Evolutionary conservation across 2,888 invertebrate species (phyloP).

Genomic region (Stratiomys singularior): DNA sequence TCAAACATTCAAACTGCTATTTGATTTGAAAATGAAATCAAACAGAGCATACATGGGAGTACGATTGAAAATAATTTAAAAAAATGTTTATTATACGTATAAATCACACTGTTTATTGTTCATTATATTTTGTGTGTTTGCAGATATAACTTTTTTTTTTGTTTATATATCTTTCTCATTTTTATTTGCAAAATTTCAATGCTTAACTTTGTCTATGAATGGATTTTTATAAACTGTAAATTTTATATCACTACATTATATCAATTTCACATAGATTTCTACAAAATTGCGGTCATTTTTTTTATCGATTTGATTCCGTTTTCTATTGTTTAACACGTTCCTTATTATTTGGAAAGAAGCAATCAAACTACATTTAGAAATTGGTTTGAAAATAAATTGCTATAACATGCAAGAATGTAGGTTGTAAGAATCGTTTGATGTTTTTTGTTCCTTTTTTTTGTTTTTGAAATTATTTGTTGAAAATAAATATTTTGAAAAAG

Average conservation of each 20-base stretch:
- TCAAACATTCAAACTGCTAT: too few relatives aligned
- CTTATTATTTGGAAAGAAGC: not conserved
- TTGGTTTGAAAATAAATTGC: not conserved
- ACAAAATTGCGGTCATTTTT: not conserved
- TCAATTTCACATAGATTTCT: not conserved
- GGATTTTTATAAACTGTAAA: slow-evolving; percentile 3
- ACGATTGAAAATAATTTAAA: not conserved
- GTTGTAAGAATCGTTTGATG: too few relatives aligned
- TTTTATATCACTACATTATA: not conserved
- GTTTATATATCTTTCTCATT: not conserved
- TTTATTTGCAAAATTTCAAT: not conserved
- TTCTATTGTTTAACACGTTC: not conserved
- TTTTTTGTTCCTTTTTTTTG: too few relatives aligned
- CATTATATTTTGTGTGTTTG: not conserved
- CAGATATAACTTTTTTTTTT: not conserved
- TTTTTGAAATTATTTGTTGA: too few relatives aligned
- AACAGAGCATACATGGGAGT: too few relatives aligned
- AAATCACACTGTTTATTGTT: not conserved
- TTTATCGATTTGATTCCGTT: not conserved
- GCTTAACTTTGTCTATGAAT: too few relatives aligned
- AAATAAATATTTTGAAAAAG: too few relatives aligned
- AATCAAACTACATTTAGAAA: not conserved
- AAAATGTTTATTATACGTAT: not conserved
- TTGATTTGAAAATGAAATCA: too few relatives aligned
- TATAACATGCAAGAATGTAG: not conserved